phyloP scores from a whole-genome alignment of 1,140 invertebrate species.

The Drosophila asahinai region DNA sequence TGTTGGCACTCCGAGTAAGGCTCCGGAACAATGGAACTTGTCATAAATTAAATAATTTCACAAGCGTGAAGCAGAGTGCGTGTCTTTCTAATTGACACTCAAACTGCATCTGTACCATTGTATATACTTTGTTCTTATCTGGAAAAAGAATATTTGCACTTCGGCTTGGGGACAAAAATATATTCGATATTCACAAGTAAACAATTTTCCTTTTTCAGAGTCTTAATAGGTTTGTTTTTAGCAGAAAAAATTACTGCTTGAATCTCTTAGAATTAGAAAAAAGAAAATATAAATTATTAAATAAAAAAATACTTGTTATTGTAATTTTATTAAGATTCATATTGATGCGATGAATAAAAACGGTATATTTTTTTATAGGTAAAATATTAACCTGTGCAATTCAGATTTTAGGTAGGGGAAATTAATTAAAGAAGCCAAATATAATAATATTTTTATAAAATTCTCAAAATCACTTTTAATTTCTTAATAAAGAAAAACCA shows the following conservation, averaged over 20 bases:
- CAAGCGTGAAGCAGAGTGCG: constrained; percentile 16
- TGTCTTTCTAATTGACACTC: constrained; percentile 35
- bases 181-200: background rate
- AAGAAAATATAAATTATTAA: background rate
- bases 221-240: background rate
- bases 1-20: background rate
- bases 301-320: too few species aligned
- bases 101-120: constrained; percentile 32
- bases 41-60: constrained; percentile 49
- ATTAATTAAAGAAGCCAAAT: too few species aligned
- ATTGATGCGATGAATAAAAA: too few species aligned
- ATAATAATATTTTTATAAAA: too few species aligned
- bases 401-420: too few species aligned
- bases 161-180: background rate
- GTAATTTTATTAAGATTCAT: too few species aligned
- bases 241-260: constrained; percentile 6
- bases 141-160: constrained; percentile 3
- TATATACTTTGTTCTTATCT: background rate
- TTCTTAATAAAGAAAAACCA: too few species aligned
- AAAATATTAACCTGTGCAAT: too few species aligned
- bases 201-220: background rate
- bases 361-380: too few species aligned
- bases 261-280: background rate
- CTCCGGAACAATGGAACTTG: constrained; percentile 48
- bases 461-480: too few species aligned